phyloP scores from a whole-genome alignment of 2,888 invertebrate genomes.

The Thymelicus lineola region DNA sequence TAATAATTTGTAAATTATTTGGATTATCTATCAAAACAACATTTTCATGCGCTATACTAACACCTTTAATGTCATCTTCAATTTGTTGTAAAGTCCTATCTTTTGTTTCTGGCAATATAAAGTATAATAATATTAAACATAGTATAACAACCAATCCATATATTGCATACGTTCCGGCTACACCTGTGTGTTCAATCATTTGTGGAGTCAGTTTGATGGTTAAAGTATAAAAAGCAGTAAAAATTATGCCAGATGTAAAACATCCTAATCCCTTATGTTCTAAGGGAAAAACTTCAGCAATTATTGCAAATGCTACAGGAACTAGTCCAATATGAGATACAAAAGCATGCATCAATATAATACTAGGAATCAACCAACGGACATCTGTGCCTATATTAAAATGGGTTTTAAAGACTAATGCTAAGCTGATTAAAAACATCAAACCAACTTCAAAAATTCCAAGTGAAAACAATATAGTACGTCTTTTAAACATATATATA shows the following conservation, averaged over 20 bases:
- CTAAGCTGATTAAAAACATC: constrained; percentile 40
- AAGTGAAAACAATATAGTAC: constrained; percentile 30
- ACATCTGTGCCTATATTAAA: constrained; percentile 31
- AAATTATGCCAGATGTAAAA: constrained; percentile 51
- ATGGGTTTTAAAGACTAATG: constrained; percentile 51
- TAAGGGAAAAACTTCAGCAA: constrained; percentile 58
- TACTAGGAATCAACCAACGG: constrained; percentile 50
- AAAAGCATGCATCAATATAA: constrained; percentile 52
- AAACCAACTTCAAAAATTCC: constrained; percentile 10
- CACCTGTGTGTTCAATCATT: constrained; percentile 50
- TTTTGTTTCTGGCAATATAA: constrained; percentile 60
- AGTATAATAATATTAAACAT: constrained; percentile 50
- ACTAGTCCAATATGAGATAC: constrained; percentile 50
- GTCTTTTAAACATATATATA: constrained; percentile 27
- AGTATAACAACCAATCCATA: constrained; percentile 49
- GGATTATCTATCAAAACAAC: background rate
- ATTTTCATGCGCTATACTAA: constrained; percentile 22
- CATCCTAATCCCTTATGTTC: constrained; percentile 54
- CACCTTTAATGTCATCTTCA: constrained; percentile 53
- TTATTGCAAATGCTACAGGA: constrained; percentile 51
- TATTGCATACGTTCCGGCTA: constrained; percentile 52
- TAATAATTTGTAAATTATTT: background rate
- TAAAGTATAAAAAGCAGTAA: constrained; percentile 50
- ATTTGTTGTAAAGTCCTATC: constrained; percentile 58
- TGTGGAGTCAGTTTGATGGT: constrained; percentile 54